Percentiles rank a stretch among this genome's conserved stretches.
Conservation (phyloP, 1,140 invertebrate genomes). For the Thaumatotibia leucotreta region DNA sequence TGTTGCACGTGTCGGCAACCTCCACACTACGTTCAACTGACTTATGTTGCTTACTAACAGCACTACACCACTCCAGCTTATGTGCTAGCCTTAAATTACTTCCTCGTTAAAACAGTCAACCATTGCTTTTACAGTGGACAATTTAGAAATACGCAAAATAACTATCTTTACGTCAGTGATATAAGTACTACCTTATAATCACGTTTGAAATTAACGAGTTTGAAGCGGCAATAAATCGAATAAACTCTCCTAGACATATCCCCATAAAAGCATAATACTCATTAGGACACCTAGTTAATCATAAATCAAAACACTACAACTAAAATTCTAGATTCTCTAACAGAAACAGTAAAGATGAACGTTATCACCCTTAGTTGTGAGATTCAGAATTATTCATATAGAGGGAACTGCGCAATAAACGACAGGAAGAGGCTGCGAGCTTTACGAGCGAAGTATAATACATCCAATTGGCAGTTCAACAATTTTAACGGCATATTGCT, state of each 20-base stretch:
- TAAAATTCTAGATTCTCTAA: not conserved
- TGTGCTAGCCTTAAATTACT: not conserved
- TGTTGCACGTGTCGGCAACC: too few relatives aligned
- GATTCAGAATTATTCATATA: slow-evolving; percentile 23
- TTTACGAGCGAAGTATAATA: slow-evolving; percentile 51
- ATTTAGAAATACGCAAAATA: not conserved
- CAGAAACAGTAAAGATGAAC: slow-evolving; percentile 18
- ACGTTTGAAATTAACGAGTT: not conserved
- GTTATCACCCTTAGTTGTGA: slow-evolving; percentile 10
- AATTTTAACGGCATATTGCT: slow-evolving; percentile 50
- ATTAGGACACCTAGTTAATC: too few relatives aligned
- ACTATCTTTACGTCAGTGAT: not conserved
- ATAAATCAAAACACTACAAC: too few relatives aligned
- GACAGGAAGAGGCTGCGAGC: slow-evolving; percentile 41
- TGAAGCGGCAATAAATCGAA: not conserved
- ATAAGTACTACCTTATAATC: not conserved
- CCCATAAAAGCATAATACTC: not conserved
- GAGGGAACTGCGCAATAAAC: slow-evolving; percentile 30
- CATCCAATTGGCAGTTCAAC: slow-evolving; percentile 49
- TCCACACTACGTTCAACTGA: too few relatives aligned
- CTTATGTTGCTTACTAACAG: too few relatives aligned
- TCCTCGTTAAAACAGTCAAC: not conserved
- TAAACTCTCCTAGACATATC: too few relatives aligned
- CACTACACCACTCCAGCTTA: not conserved
- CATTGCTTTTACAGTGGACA: not conserved